These are phyloP conservation scores for Pocillopora grandis DNA, from an alignment of 92 coral and sea anemone genomes.

Conservation along the genomic window DNA sequence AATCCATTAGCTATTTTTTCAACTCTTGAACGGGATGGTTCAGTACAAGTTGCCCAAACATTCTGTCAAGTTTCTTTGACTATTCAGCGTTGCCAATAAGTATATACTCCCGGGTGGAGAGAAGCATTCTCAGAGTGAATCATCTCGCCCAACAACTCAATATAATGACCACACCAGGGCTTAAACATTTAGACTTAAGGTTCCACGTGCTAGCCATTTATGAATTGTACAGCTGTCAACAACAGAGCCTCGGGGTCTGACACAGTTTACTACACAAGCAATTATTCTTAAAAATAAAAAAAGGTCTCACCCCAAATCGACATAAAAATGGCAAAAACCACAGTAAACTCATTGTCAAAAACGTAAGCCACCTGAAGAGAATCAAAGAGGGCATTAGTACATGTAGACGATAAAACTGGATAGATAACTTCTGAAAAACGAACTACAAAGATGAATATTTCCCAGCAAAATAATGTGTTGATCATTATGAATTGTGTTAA, in stretches of 20 bases:
- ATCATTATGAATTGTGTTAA: no score
- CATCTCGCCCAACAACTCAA: no score
- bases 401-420: no score
- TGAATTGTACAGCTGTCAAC: no score
- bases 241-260: no score
- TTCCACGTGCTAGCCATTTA: not conserved
- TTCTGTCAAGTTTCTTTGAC: not conserved
- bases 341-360: conserved; percentile 97
- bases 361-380: conserved; percentile 85
- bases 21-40: not conserved
- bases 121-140: not conserved
- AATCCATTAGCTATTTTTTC: no score
- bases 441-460: no score
- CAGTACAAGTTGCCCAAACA: conserved; percentile 36
- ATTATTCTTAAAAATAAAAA: not conserved
- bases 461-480: not conserved
- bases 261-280: not conserved
- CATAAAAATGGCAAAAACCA: conserved; percentile 95
- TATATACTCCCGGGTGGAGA: no score
- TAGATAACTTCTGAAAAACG: no score
- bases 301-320: conserved; percentile 89
- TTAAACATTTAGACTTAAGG: not conserved
- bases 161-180: no score
- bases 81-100: no score
- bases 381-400: not conserved